Base-by-base conservation (phyloP, 2,888 invertebrate genomes). In the Leptinotarsa tumamoca region DNA sequence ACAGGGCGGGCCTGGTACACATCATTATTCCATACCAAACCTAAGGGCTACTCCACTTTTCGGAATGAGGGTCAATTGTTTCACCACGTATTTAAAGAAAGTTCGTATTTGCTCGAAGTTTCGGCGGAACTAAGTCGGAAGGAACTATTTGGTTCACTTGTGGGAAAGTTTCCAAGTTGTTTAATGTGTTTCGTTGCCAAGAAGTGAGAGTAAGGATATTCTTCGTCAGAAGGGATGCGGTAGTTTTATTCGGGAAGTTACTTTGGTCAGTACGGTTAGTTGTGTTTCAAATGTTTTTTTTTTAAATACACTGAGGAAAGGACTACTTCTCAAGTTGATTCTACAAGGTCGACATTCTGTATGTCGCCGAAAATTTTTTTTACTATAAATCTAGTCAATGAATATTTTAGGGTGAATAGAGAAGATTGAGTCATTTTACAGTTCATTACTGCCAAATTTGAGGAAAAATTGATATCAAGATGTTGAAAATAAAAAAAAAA, bases 151-250 rank as follows among this genome's bases (percentile, higher is more conserved):
- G 63, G 63, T 63, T 63, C n/a, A 63, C 33, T 63, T 17, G 63
- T 63, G 33, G 23, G 63, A 63, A 63, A 63, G 63, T 63, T 63
- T 63, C 33, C n/a, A n/a, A 63, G n/a, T 63, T 63, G 63, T 63
- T 63, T 63, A n/a, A 63, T 63, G n/a, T 43, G 63, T 63, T 27
- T 17, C 52, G 18, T n/a, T 63, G 63, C 27, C 63, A 43, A 43
- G 63, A 43, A 63, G 43, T 7, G n/a, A 43, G 63, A 33, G 63
- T 15, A 7, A 15, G 61, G 43, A 43, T 10, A 43, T 10, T 43
- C 7, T 18, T 58, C 13, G 5, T 18, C 18, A 13, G 1, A 58
- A 58, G 58, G 58, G n/a, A 52, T 10, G 43, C 43, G 10, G 43
- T 10, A 43, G 43, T 43, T 43, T 43, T 2, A 13, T 0, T 10